Percentiles rank a stretch among this genome's conserved stretches.
Evolutionary conservation across 2,888 invertebrate species (phyloP).

Genomic region (Lissocephala sabroskyi): DNA sequence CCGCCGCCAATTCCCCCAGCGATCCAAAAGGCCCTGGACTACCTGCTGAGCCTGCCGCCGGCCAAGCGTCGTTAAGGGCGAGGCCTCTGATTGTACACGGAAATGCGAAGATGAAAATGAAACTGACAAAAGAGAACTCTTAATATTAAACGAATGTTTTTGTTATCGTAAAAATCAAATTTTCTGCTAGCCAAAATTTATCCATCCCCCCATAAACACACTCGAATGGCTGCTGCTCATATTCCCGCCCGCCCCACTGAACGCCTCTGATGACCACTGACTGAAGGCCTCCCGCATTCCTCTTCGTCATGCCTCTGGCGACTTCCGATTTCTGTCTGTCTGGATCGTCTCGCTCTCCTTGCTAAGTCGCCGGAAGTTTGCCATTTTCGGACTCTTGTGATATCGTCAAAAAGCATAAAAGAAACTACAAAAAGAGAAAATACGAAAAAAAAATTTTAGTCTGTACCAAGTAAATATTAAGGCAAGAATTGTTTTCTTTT

Average conservation of each 20-base stretch:
- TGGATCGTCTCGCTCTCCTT: conserved; percentile 33
- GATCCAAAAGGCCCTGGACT: conserved; percentile 83
- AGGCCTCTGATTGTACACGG: conserved; percentile 14
- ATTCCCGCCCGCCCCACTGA: not conserved
- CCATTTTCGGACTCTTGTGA: conserved; percentile 71
- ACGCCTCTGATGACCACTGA: conserved; percentile 37
- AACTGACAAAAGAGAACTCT: conserved; percentile 31
- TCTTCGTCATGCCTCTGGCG: conserved; percentile 12
- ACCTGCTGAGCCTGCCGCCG: conserved; percentile 79
- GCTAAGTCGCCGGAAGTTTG: conserved; percentile 69
- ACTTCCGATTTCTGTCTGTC: conserved; percentile 10
- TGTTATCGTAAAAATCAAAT: too few relatives aligned
- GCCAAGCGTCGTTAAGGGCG: conserved; percentile 69
- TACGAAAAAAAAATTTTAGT: conserved; percentile 37
- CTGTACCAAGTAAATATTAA: conserved; percentile 39
- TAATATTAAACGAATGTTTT: conserved; percentile 31
- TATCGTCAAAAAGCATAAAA: conserved; percentile 64
- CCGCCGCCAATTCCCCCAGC: conserved; percentile 84
- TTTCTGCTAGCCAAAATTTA: conserved; percentile 32
- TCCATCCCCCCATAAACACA: conserved; percentile 13
- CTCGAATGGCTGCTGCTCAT: not conserved
- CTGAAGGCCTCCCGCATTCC: conserved; percentile 48
- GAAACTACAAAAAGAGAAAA: conserved; percentile 45
- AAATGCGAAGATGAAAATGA: conserved; percentile 29
- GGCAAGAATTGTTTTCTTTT: conserved; percentile 18